Conservation (phyloP, 2,888 invertebrate genomes). For the Sipha maydis region DNA sequence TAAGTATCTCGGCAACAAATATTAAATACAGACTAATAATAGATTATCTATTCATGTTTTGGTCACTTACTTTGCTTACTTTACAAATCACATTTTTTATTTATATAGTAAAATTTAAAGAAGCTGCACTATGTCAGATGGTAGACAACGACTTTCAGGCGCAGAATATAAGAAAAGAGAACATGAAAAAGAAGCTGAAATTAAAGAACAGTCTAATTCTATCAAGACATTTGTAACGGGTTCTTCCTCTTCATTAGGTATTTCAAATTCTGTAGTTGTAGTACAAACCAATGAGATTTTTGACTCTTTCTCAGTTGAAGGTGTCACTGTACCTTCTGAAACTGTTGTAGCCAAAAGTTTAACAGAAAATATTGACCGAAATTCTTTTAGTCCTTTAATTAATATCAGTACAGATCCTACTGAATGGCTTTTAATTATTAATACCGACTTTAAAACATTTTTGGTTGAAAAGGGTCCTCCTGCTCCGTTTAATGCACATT, state of each 20-base stretch:
- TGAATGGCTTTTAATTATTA: neutral
- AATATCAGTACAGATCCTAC: too few relatives aligned
- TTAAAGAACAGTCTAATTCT: constrained; percentile 26
- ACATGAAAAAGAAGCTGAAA: constrained; percentile 4
- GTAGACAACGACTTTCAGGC: constrained; percentile 3
- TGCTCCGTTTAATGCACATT: neutral
- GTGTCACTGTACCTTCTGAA: constrained; percentile 18
- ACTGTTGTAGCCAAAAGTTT: neutral
- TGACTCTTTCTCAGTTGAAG: neutral
- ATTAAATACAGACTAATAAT: too few relatives aligned
- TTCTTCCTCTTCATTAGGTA: constrained; percentile 15
- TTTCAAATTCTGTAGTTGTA: neutral
- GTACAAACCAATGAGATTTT: constrained; percentile 9
- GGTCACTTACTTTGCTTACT: too few relatives aligned
- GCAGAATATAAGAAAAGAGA: neutral
- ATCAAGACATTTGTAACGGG: constrained; percentile 12
- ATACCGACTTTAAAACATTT: neutral
- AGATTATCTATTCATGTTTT: too few relatives aligned
- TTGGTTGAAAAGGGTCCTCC: neutral
- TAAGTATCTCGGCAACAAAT: too few relatives aligned
- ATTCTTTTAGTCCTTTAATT: too few relatives aligned
- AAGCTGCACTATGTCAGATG: neutral
- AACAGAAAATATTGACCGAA: neutral
- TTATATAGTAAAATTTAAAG: too few relatives aligned
- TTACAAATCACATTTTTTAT: too few relatives aligned